Evolutionary conservation across 1,140 invertebrate species (phyloP), one percentile per base, ranked within the genome.

Genomic region (Radopholus similis): DNA sequence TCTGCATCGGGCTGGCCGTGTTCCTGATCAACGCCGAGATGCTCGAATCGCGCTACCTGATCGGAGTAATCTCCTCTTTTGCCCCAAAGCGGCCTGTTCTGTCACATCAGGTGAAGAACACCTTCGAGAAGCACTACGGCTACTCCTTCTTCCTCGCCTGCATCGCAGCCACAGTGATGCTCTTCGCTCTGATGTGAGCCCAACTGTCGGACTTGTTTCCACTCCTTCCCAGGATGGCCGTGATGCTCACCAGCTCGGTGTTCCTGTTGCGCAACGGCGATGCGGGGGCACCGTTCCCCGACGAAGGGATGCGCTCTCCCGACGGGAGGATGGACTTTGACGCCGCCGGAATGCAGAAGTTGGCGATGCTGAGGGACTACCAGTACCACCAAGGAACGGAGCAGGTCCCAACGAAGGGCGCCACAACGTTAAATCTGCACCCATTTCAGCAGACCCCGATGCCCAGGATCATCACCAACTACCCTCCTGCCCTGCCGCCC

Each of bases 11-110:
- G 4, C 49, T 81, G 2, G 57, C 72, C 21, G 81, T 81, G 2
- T 81, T 81, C 55, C 72, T 81, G 74, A 82, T 78, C 28, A 81
- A 81, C 53, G 78, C 75, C 28, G 78, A 81, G 68, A 81, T 81
- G 78, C 55, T 81, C 1, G 78, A 81, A 68, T 82, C 78, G 9
- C 70, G 74, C 26, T 81, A 73, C 67, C 51, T 81, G 8, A 81
- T 81, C 47, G 78, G 78, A 6, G 62, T 82, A 47, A 6, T 80
- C 72, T 65, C 70, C 72, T 37, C 77, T 81, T 23, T 40, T n/a
- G n/a, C n/a, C n/a, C n/a, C n/a, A n/a, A n/a, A n/a, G n/a, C n/a
- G 23, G 18, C 28, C 55, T 18, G 2, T n/a, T 42, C 8, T 18
- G n/a, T 28, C 28, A 59, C 5, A 18, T 51, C 38, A 23, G 15